Base-by-base conservation (phyloP, 2,797 vertebrate species). In the Pyrrhura leucotis region DNA sequence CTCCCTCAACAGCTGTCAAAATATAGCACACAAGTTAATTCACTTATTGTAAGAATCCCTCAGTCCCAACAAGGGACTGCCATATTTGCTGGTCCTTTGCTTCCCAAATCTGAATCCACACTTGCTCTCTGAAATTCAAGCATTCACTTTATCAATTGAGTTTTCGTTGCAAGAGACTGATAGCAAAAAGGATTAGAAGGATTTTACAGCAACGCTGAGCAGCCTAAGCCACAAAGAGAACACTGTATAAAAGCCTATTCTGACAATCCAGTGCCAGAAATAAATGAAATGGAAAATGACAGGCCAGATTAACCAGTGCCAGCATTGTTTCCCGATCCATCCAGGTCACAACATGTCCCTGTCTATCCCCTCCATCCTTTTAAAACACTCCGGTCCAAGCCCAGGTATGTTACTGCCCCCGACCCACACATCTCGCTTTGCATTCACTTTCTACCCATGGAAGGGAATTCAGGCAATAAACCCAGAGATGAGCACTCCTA, bases 141-240 rank as follows among this genome's bases (percentile, higher is more conserved):
- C 42, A 62, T 48, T 86, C 73, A n/a, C 29, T 88, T 66, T 76
- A 23, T 53, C 79, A 86, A 56, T 9, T 53, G 63, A 75, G 69
- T 84, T 95, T 81, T 85, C 3, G 0, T 54, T 72, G 22, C 73
- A 86, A 73, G 39, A 91, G 47, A 51, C 0, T 12, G 79, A 88
- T 23, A 35, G 85, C 45, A 92, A 92, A 89, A 94, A 86, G 44
- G 53, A 91, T 94, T 63, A 95, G 75, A 48, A 92, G 53, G 85
- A 88, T 72, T 96, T 89, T 59, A 45, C 62, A 78, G 67, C 50
- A 92, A 54, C 3, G n/a, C 28, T 50, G 88, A 96, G 67, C 42
- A 90, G 69, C 33, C 67, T 89, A 90, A 93, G 76, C 53, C 66
- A 84, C 72, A 83, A 75, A 51, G 48, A 67, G 62, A 92, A 69